phyloP scores from a whole-genome alignment of 2,888 invertebrate genomes.

The Pammene aurita region DNA sequence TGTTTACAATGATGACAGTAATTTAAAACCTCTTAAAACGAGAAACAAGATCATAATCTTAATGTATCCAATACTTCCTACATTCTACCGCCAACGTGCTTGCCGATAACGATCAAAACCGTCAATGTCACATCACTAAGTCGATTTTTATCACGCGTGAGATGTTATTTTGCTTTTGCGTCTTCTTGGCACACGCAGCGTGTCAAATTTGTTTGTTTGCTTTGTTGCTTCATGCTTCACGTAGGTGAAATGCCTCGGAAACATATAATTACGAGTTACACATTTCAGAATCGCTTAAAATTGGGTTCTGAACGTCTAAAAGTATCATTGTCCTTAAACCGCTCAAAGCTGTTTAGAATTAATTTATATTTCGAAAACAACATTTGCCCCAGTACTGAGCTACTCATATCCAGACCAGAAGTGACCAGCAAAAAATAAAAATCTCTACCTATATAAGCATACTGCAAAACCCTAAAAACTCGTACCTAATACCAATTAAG shows the following conservation, averaged over 20 bases:
- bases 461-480: too few relatives aligned
- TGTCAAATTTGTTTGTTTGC: slow-evolving; percentile 47
- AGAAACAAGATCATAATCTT: slow-evolving; percentile 6
- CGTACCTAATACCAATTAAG: too few relatives aligned
- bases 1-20: slow-evolving; percentile 1
- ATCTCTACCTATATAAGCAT: too few relatives aligned
- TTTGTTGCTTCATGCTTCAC: slow-evolving; percentile 58
- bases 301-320: background rate
- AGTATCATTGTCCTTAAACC: too few relatives aligned
- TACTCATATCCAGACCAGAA: too few relatives aligned
- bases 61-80: slow-evolving; percentile 20
- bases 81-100: slow-evolving; percentile 22
- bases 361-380: too few relatives aligned
- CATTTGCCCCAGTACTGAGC: too few relatives aligned
- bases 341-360: too few relatives aligned
- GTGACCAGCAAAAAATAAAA: too few relatives aligned
- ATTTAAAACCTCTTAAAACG: slow-evolving; percentile 8
- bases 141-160: slow-evolving; percentile 39
- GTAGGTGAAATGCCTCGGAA: slow-evolving; percentile 58
- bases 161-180: slow-evolving; percentile 34
- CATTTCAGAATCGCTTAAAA: slow-evolving; percentile 1
- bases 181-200: slow-evolving; percentile 37
- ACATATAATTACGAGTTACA: slow-evolving; percentile 30
- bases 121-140: slow-evolving; percentile 35
- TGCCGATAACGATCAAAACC: slow-evolving; percentile 34